A percentile compares a stretch with the other conserved stretches of the same genome.
These are phyloP conservation scores for Indicator indicator DNA, from an alignment of 2,113 vertebrate genomes.

Conservation along the genomic window DNA sequence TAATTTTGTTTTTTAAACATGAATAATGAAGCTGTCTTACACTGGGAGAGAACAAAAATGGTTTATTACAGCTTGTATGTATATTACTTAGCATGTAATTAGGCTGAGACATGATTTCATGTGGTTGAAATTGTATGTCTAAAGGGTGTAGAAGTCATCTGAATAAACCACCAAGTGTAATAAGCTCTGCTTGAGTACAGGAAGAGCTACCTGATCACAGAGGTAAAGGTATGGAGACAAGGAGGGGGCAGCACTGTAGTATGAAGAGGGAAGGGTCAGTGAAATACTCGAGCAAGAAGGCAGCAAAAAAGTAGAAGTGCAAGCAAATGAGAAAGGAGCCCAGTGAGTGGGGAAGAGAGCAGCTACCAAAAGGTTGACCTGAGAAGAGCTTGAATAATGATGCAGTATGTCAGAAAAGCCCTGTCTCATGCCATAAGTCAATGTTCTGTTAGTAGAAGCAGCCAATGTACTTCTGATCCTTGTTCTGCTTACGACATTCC, in stretches of 20 bases:
- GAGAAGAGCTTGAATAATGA: not conserved
- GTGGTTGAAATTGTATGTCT: not conserved
- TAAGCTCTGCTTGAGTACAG: not conserved
- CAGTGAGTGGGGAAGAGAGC: not conserved
- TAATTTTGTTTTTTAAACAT: not conserved
- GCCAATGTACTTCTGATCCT: not conserved
- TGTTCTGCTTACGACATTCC: not conserved
- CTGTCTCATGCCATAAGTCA: not conserved
- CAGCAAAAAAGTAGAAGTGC: not conserved
- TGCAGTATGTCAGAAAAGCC: not conserved
- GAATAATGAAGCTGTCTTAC: not conserved
- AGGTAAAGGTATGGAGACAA: not conserved
- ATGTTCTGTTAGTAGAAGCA: not conserved
- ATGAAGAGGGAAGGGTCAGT: not conserved
- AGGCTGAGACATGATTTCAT: not conserved
- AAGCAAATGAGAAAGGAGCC: not conserved
- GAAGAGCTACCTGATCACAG: not conserved
- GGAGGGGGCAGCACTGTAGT: not conserved
- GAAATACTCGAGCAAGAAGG: not conserved
- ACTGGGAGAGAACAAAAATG: not conserved
- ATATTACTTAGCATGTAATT: not conserved
- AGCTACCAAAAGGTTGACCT: not conserved
- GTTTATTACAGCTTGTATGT: not conserved
- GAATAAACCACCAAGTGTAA: not conserved
- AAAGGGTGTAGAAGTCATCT: not conserved